Percentiles rank a stretch among this genome's conserved stretches.
Evolutionary conservation across 2,888 invertebrate genomes (phyloP).

Genomic region (Rugalucina vietnamica): DNA sequence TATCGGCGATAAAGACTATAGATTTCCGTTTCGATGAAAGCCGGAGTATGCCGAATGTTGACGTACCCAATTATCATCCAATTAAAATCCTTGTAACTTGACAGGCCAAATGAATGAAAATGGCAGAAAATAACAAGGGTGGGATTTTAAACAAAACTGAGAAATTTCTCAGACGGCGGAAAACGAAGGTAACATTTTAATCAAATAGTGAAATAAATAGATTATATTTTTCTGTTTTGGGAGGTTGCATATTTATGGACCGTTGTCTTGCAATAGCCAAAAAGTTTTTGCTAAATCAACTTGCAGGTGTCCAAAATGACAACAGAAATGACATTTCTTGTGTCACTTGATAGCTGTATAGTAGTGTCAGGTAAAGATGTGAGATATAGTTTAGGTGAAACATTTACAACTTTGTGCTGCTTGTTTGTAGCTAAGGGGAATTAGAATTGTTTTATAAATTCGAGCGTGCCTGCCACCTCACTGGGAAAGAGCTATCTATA

Average conservation of each 20-base stretch:
- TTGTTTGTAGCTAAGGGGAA: too few species aligned
- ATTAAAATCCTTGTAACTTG: conserved; percentile 35
- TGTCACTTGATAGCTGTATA: conserved; percentile 12
- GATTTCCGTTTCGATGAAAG: neutral
- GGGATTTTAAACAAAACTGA: conserved; percentile 60
- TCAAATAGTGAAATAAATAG: neutral
- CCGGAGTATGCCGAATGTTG: neutral
- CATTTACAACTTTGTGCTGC: neutral
- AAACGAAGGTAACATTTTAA: conserved; percentile 45
- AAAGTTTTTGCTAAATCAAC: neutral
- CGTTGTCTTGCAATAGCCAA: neutral
- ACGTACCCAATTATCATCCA: conserved; percentile 43
- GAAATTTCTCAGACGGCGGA: conserved; percentile 53
- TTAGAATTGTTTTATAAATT: too few species aligned
- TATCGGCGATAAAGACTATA: too few species aligned
- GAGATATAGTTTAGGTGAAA: neutral
- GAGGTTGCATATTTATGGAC: neutral
- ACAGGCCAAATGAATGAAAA: conserved; percentile 51
- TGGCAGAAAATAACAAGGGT: conserved; percentile 60
- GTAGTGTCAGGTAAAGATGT: neutral
- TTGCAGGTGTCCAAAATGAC: conserved; percentile 16
- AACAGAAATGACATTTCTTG: neutral
- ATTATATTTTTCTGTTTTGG: neutral
- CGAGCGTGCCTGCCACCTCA: too few species aligned
- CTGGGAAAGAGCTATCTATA: too few species aligned